These are phyloP conservation scores for Hoplodrina ambigua DNA, from an alignment of 2,888 invertebrate genomes.

Conservation along the genomic window DNA sequence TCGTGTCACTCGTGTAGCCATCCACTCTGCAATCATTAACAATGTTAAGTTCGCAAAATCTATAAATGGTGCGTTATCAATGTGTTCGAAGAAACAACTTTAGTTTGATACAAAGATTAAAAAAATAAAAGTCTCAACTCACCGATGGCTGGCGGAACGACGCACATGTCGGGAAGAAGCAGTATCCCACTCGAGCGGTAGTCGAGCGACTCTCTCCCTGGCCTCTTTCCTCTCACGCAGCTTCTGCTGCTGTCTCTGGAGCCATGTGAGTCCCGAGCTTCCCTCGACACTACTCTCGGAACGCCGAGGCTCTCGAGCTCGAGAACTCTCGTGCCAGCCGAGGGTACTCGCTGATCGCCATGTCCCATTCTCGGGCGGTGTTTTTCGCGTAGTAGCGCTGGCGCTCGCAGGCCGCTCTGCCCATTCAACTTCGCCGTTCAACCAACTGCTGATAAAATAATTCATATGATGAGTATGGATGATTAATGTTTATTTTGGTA, in stretches of 20 bases:
- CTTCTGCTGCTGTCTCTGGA: conserved; percentile 95
- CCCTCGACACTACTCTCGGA: conserved; percentile 83
- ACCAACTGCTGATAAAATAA: conserved; percentile 78
- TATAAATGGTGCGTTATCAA: neutral
- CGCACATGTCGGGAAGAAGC: conserved; percentile 86
- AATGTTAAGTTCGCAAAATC: neutral
- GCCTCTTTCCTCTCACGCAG: conserved; percentile 94
- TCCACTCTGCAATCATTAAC: conserved; percentile 89
- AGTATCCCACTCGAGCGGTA: conserved; percentile 92
- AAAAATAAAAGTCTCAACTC: conserved; percentile 45
- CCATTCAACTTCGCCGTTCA: conserved; percentile 86
- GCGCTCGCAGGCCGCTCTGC: conserved; percentile 78
- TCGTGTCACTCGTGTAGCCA: conserved; percentile 95
- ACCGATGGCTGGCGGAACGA: conserved; percentile 89
- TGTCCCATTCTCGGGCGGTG: conserved; percentile 81
- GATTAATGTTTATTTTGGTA: neutral
- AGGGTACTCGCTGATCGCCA: conserved; percentile 84
- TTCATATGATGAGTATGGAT: neutral
- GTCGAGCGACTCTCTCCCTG: conserved; percentile 93
- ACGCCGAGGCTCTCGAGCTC: conserved; percentile 81
- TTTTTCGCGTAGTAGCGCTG: conserved; percentile 74
- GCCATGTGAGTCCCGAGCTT: conserved; percentile 93
- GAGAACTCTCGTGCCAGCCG: conserved; percentile 82
- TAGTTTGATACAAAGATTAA: neutral
- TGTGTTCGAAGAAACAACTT: neutral